phyloP scores from a whole-genome alignment of 92 coral and sea anemone genomes.

The Meandrina meandrites region DNA sequence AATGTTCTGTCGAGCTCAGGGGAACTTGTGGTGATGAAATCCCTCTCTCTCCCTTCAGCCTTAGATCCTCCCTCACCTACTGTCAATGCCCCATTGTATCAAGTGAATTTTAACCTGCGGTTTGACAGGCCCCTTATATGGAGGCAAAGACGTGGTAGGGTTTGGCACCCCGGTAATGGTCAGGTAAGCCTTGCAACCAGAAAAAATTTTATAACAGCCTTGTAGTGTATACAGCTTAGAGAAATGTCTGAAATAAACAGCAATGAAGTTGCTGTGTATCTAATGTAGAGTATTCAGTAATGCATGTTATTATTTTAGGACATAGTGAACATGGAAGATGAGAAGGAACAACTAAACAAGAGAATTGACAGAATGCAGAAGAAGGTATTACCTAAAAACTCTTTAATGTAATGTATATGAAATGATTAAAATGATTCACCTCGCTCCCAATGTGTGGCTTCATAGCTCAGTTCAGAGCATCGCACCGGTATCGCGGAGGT shows the following conservation, averaged over 20 bases:
- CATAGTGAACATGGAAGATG: constrained; percentile 98
- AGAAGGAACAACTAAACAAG: constrained; percentile 87
- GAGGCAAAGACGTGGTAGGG: not conserved
- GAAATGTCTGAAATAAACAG: not conserved
- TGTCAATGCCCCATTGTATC: no score
- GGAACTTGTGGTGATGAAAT: not conserved
- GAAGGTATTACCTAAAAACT: constrained; percentile 54
- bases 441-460: no score
- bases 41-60: no score
- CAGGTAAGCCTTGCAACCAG: not conserved
- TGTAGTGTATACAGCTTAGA: not conserved
- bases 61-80: no score
- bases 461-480: no score
- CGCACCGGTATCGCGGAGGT: no score
- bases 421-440: no score
- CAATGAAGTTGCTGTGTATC: not conserved
- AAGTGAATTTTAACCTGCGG: not conserved
- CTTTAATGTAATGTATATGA: no score
- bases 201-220: not conserved
- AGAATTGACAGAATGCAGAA: constrained; percentile 95
- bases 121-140: not conserved
- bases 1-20: not conserved
- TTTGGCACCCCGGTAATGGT: not conserved
- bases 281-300: no score
- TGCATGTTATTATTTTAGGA: constrained; percentile 52